Percentiles rank a stretch among this genome's conserved stretches.
Evolutionary conservation across 2,113 vertebrate species (phyloP).

Genomic region (Neodontobutis hainanensis): DNA sequence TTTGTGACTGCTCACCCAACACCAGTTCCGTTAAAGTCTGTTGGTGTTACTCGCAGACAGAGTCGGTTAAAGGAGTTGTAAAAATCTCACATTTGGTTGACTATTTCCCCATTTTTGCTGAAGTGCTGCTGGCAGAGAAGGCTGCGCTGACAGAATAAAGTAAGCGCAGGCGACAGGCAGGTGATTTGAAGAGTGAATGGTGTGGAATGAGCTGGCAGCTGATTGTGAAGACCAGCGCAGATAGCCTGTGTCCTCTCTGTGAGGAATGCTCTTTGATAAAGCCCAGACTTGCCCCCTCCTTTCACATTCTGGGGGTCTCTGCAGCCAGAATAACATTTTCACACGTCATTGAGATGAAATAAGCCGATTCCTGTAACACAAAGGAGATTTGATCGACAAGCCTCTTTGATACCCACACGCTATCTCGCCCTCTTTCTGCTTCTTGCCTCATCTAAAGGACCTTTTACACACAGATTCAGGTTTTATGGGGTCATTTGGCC

Average conservation of each 20-base stretch:
- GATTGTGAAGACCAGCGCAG: slow-evolving; percentile 49
- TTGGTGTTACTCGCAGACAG: slow-evolving; percentile 9
- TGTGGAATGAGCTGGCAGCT: slow-evolving; percentile 20
- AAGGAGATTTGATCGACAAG: slow-evolving; percentile 25
- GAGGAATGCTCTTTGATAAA: slow-evolving; percentile 48
- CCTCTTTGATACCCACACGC: slow-evolving; percentile 12
- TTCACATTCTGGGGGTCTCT: background rate
- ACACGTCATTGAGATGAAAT: slow-evolving; percentile 32
- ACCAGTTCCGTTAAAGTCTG: background rate
- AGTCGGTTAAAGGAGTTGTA: slow-evolving; percentile 26
- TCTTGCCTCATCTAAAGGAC: slow-evolving; percentile 53
- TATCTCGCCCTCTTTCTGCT: slow-evolving; percentile 29
- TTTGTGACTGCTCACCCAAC: background rate
- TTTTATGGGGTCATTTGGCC: background rate
- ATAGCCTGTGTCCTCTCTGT: slow-evolving; percentile 35
- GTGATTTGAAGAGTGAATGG: slow-evolving; percentile 28
- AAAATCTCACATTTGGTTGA: background rate
- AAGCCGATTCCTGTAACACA: slow-evolving; percentile 37
- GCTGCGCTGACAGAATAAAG: too few species aligned
- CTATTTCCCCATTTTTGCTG: slow-evolving; percentile 1
- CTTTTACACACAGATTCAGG: background rate
- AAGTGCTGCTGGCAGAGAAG: background rate
- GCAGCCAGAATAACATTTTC: slow-evolving; percentile 2
- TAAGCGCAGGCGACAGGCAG: slow-evolving; percentile 5
- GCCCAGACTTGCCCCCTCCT: slow-evolving; percentile 25